These are phyloP conservation scores for Subanguina moxae DNA, from an alignment of 1,140 invertebrate species.

Conservation along the genomic window DNA sequence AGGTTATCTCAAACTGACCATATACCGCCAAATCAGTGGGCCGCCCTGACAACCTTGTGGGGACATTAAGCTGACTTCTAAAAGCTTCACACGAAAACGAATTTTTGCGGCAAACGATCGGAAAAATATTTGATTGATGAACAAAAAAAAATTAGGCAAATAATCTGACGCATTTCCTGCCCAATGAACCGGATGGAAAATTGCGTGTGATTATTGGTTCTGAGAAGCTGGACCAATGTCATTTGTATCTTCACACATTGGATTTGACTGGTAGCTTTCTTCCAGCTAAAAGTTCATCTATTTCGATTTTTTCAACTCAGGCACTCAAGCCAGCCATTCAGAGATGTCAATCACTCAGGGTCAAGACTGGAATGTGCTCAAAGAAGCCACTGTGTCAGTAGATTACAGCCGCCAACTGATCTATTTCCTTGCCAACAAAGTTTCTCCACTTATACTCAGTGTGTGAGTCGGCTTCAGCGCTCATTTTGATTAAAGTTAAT, in stretches of 20 bases:
- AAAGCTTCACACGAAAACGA: too few relatives aligned
- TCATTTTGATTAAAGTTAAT: slow-evolving; percentile 7
- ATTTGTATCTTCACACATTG: slow-evolving; percentile 34
- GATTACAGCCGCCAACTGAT: slow-evolving; percentile 39
- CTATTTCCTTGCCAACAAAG: slow-evolving; percentile 48
- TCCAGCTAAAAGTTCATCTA: not conserved
- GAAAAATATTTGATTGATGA: too few relatives aligned
- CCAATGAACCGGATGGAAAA: slow-evolving; percentile 1
- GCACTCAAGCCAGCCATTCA: not conserved
- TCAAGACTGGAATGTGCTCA: slow-evolving; percentile 38
- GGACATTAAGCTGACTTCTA: too few relatives aligned
- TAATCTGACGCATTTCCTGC: slow-evolving; percentile 38
- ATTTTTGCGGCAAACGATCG: too few relatives aligned
- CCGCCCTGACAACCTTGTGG: too few relatives aligned
- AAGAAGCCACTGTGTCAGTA: slow-evolving; percentile 35
- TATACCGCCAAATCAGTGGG: too few relatives aligned
- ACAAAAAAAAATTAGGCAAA: too few relatives aligned
- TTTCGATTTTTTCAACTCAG: not conserved
- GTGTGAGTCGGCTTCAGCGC: slow-evolving; percentile 13
- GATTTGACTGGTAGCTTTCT: not conserved
- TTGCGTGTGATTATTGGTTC: slow-evolving; percentile 39
- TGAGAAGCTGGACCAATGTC: slow-evolving; percentile 43
- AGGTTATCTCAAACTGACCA: too few relatives aligned
- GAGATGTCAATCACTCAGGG: slow-evolving; percentile 19
- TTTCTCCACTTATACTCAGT: slow-evolving; percentile 28